These are phyloP conservation scores for Geotrupes spiniger DNA, from an alignment of 2,888 invertebrate species.

Conservation along the genomic window DNA sequence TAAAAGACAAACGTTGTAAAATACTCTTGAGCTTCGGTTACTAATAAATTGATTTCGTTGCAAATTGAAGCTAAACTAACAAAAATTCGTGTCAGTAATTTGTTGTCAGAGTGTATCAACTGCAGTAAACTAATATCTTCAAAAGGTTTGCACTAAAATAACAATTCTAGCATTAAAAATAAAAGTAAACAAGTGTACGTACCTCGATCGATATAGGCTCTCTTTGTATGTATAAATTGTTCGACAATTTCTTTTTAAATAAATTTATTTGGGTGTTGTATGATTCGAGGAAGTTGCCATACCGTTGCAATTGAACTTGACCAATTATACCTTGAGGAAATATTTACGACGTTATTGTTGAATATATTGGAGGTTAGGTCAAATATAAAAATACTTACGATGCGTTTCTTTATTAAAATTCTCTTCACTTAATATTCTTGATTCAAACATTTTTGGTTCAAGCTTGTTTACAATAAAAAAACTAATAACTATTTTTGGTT, in stretches of 20 bases:
- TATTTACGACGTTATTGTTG: constrained; percentile 11
- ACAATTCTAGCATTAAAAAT: background rate
- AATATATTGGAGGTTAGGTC: constrained; percentile 9
- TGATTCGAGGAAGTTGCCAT: constrained; percentile 54
- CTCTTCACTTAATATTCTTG: constrained; percentile 41
- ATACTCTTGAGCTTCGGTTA: constrained; percentile 64
- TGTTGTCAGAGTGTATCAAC: constrained; percentile 79
- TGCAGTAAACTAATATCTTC: constrained; percentile 67
- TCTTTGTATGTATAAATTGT: constrained; percentile 30
- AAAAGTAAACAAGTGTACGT: constrained; percentile 13
- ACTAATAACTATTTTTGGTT: too few relatives aligned
- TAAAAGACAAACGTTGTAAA: constrained; percentile 63
- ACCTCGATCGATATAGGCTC: constrained; percentile 35
- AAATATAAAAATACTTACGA: constrained; percentile 44
- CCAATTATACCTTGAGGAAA: constrained; percentile 49
- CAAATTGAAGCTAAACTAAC: constrained; percentile 77
- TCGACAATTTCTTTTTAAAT: constrained; percentile 42
- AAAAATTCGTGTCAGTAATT: constrained; percentile 73
- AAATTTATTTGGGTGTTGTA: constrained; percentile 42
- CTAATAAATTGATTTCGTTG: constrained; percentile 69
- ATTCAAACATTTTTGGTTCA: constrained; percentile 40
- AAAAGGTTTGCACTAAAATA: constrained; percentile 48
- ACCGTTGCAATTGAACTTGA: constrained; percentile 54
- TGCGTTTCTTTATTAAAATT: constrained; percentile 49
- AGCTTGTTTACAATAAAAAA: too few relatives aligned